Percentiles rank a stretch among this genome's conserved stretches.
phyloP scores from a whole-genome alignment of 1,140 invertebrate species.

The Trinorchestia longiramus region DNA sequence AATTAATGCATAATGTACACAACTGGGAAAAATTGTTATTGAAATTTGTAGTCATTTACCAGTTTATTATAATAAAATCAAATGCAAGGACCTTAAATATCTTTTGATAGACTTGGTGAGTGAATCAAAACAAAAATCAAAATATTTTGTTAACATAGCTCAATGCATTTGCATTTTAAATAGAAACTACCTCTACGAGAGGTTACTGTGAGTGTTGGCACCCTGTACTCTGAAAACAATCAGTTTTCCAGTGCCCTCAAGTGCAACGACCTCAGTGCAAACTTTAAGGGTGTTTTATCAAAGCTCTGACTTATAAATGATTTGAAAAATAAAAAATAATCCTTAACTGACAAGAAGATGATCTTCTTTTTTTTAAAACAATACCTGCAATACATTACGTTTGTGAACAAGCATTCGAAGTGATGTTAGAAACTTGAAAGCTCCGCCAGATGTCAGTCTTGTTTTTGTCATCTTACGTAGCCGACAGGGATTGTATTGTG shows the following conservation, averaged over 20 bases:
- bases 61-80: too few species aligned
- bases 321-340: neutral
- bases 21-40: too few species aligned
- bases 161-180: too few species aligned
- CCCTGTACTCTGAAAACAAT: neutral
- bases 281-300: neutral
- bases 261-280: neutral
- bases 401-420: neutral
- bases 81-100: too few species aligned
- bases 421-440: neutral
- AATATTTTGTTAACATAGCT: too few species aligned
- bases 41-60: too few species aligned
- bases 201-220: neutral
- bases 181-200: neutral
- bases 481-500: neutral
- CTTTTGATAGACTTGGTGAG: too few species aligned
- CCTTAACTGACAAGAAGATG: too few species aligned
- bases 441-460: neutral
- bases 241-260: neutral
- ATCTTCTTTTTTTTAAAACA: too few species aligned
- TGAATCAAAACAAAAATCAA: too few species aligned
- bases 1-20: too few species aligned
- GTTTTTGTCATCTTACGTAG: neutral
- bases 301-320: neutral
- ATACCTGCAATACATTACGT: neutral